Percentiles rank a stretch among this genome's conserved stretches.
phyloP scores from a whole-genome alignment of 2,888 invertebrate species.

The Eupithecia inturbata region DNA sequence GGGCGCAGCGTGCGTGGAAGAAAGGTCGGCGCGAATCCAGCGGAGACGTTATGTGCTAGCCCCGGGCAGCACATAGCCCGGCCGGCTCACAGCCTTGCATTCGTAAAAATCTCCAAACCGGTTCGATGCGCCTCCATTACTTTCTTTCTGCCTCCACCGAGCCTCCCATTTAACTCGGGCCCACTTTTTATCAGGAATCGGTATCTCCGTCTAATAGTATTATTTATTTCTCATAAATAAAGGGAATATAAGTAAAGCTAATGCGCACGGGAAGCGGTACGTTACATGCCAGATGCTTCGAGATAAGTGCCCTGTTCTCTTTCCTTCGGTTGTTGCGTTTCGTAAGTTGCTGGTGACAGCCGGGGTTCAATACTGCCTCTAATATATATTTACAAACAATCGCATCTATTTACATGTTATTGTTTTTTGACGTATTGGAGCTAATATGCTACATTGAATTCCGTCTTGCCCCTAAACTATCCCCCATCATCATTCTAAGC shows the following conservation, averaged over 20 bases:
- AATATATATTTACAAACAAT: slow-evolving; percentile 66
- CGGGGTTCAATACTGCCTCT: slow-evolving; percentile 59
- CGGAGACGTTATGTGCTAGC: slow-evolving; percentile 77
- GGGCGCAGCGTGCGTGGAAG: slow-evolving; percentile 60
- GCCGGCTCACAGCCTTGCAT: slow-evolving; percentile 78
- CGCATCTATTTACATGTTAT: slow-evolving; percentile 54
- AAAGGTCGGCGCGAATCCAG: slow-evolving; percentile 79
- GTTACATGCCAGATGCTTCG: slow-evolving; percentile 76
- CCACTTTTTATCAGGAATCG: slow-evolving; percentile 84
- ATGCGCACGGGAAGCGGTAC: slow-evolving; percentile 79
- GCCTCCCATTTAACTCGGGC: slow-evolving; percentile 84
- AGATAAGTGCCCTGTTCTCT: slow-evolving; percentile 73
- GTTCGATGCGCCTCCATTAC: slow-evolving; percentile 83
- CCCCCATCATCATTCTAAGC: background rate
- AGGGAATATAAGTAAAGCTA: slow-evolving; percentile 81
- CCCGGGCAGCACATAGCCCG: slow-evolving; percentile 75
- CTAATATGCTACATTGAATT: slow-evolving; percentile 1
- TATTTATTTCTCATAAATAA: slow-evolving; percentile 85
- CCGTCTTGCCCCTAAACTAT: background rate
- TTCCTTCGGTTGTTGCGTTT: slow-evolving; percentile 64
- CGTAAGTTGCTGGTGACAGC: slow-evolving; percentile 70
- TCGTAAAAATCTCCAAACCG: slow-evolving; percentile 84
- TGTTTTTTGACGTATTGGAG: slow-evolving; percentile 27
- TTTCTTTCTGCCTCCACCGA: slow-evolving; percentile 83
- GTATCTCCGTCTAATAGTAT: slow-evolving; percentile 84